Evolutionary conservation across 2,888 invertebrate species (phyloP).

Genomic region (Cryptocheilus praepositus): DNA sequence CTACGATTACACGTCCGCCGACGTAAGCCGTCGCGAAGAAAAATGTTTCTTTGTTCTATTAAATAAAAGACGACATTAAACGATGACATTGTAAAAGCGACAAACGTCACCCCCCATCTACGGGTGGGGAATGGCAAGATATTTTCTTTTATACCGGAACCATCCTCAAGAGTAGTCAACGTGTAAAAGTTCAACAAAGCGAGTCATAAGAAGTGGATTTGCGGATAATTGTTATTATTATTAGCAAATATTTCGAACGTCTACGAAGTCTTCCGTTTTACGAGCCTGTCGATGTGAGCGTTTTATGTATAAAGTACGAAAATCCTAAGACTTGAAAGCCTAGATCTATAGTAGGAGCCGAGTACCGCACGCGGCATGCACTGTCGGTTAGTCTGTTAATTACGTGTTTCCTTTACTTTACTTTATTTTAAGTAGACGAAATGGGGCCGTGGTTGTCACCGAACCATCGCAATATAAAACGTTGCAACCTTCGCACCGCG

Average conservation of each 20-base stretch:
- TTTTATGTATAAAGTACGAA: conserved; percentile 38
- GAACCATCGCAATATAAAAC: too few species aligned
- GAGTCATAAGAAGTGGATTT: not conserved
- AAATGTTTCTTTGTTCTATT: too few species aligned
- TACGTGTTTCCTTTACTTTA: too few species aligned
- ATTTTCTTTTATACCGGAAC: too few species aligned
- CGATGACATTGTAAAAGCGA: conserved; percentile 6
- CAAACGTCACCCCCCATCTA: not conserved
- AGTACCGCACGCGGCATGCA: conserved; percentile 17
- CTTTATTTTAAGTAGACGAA: too few species aligned
- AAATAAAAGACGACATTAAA: too few species aligned
- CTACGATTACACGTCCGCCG: not conserved
- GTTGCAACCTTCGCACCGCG: too few species aligned
- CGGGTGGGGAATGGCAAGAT: too few species aligned
- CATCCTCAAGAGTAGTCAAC: too few species aligned
- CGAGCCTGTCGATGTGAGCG: conserved; percentile 52
- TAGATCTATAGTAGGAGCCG: conserved; percentile 22
- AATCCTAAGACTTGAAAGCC: conserved; percentile 25
- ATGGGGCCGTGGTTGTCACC: not conserved
- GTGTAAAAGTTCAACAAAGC: conserved; percentile 4
- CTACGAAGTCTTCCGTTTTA: conserved; percentile 33
- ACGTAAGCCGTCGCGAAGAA: too few species aligned
- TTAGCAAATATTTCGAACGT: conserved; percentile 30
- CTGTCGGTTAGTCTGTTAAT: conserved; percentile 5
- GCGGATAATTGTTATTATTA: conserved; percentile 6